Evolutionary conservation across 2,113 vertebrate species (phyloP).

Genomic region (Gobius niger): DNA sequence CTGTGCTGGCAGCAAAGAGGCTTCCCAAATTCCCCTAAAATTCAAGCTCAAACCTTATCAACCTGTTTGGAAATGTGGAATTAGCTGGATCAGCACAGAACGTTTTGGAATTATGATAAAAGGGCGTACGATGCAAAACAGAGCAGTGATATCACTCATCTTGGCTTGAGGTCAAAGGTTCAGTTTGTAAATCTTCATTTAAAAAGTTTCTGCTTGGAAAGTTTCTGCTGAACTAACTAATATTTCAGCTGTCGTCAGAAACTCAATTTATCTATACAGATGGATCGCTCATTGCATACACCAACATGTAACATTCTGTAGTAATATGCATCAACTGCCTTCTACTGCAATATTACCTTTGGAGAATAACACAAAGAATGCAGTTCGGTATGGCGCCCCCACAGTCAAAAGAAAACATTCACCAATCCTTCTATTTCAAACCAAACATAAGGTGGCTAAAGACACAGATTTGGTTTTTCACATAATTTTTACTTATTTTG

Average conservation of each 20-base stretch:
- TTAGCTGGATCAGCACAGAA: constrained; percentile 18
- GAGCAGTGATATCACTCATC: constrained; percentile 16
- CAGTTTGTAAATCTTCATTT: constrained; percentile 17
- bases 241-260: not conserved
- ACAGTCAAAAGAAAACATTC: constrained; percentile 32
- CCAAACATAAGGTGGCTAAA: not conserved
- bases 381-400: constrained; percentile 40
- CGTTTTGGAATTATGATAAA: constrained; percentile 12
- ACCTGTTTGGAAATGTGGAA: not conserved
- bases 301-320: no score
- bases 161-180: constrained; percentile 28
- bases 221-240: constrained; percentile 24
- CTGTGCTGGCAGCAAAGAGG: constrained; percentile 21
- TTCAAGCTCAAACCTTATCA: not conserved
- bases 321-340: no score
- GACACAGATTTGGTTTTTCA: constrained; percentile 6
- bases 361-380: constrained; percentile 49
- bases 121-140: not conserved
- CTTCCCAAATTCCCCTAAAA: not conserved
- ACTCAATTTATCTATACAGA: not conserved
- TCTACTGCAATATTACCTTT: constrained; percentile 37
- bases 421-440: constrained; percentile 10
- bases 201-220: constrained; percentile 38
- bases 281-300: not conserved
- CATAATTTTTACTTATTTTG: not conserved